Conservation (phyloP, 92 coral and sea anemone genomes). For the Isaurus tuberculatus region DNA sequence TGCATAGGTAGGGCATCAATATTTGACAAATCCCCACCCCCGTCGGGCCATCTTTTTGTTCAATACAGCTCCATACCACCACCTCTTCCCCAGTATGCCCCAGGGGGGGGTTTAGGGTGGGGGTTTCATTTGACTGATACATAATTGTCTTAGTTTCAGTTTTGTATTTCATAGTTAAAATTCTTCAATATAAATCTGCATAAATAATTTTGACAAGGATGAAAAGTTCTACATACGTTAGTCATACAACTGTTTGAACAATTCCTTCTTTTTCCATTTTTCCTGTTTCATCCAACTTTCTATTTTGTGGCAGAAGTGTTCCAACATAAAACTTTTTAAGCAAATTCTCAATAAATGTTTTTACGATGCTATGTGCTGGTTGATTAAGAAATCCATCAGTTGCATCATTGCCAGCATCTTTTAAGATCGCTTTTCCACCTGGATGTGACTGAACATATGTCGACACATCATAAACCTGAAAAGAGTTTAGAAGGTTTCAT, state of each 20-base stretch:
- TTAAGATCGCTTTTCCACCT: conserved; percentile 77
- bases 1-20: no score
- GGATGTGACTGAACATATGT: conserved; percentile 77
- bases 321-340: conserved; percentile 70
- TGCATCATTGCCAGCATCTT: conserved; percentile 75
- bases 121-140: no score
- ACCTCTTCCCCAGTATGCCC: no score
- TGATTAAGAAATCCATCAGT: conserved; percentile 71
- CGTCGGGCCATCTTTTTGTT: no score
- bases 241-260: not conserved
- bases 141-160: no score
- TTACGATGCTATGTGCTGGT: conserved; percentile 75
- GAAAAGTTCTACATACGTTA: not conserved
- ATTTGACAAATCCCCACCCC: no score
- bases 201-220: no score
- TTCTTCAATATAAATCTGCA: no score
- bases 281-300: conserved; percentile 13
- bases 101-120: no score
- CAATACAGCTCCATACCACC: no score
- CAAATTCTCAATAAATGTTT: conserved; percentile 64
- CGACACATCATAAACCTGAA: conserved; percentile 82
- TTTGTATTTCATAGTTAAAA: no score
- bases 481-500: not conserved
- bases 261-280: not conserved
- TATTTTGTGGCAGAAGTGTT: conserved; percentile 30